Evolutionary conservation across 2,888 invertebrate genomes (phyloP).

Genomic region (Apodemia zela): DNA sequence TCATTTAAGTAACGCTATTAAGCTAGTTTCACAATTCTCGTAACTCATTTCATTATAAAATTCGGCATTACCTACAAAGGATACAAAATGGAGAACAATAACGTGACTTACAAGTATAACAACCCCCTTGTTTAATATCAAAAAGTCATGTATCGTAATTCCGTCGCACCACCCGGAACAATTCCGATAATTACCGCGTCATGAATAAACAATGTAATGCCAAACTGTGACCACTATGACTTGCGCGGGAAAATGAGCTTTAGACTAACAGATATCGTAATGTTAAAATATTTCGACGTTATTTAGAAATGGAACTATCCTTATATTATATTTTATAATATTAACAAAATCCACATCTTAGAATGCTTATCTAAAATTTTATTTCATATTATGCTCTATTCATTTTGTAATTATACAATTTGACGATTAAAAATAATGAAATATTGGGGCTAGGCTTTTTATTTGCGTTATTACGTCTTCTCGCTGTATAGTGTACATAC

Average conservation of each 20-base stretch:
- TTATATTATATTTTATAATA: too few relatives aligned
- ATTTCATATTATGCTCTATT: too few relatives aligned
- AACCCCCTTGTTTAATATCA: conserved; percentile 35
- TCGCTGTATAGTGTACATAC: too few relatives aligned
- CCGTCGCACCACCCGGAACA: conserved; percentile 41
- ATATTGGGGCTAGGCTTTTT: too few relatives aligned
- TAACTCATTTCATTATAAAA: neutral
- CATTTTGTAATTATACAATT: too few relatives aligned
- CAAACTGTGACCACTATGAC: conserved; percentile 44
- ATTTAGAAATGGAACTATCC: too few relatives aligned
- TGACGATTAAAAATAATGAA: too few relatives aligned
- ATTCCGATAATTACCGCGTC: conserved; percentile 56
- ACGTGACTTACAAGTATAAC: conserved; percentile 11
- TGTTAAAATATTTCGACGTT: too few relatives aligned
- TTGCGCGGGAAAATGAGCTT: conserved; percentile 13
- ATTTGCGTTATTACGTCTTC: neutral
- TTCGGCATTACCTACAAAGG: neutral
- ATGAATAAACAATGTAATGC: conserved; percentile 63
- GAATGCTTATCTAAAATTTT: too few relatives aligned
- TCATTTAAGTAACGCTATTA: too few relatives aligned
- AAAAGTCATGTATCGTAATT: conserved; percentile 44
- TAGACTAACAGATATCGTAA: too few relatives aligned
- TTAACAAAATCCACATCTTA: too few relatives aligned
- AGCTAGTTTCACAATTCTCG: neutral
- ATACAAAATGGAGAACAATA: conserved; percentile 10